Evolutionary conservation across 2,888 invertebrate species (phyloP).

Genomic region (Lithosia quadra): DNA sequence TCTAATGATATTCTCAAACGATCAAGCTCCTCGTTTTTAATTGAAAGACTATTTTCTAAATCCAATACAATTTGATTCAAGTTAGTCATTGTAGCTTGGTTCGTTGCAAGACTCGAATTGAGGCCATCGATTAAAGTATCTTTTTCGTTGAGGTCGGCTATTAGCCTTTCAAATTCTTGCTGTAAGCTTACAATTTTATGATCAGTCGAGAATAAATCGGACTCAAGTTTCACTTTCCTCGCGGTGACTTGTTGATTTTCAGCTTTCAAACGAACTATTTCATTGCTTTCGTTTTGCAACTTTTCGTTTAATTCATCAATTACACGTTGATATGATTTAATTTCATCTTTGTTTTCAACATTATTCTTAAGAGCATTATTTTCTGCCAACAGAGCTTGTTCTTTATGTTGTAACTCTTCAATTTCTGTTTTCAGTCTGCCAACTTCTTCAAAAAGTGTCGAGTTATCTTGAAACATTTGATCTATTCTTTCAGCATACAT

Average conservation of each 20-base stretch:
- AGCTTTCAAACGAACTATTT: conserved; percentile 60
- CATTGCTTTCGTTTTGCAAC: conserved; percentile 59
- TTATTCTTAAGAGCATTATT: conserved; percentile 57
- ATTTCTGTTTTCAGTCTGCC: conserved; percentile 54
- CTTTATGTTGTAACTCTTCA: conserved; percentile 45
- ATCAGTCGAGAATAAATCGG: conserved; percentile 67
- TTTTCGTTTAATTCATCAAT: conserved; percentile 59
- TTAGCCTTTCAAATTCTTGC: conserved; percentile 72
- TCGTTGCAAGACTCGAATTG: conserved; percentile 62
- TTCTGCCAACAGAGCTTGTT: conserved; percentile 54
- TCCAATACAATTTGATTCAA: conserved; percentile 61
- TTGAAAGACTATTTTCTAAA: conserved; percentile 58
- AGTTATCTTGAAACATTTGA: conserved; percentile 56
- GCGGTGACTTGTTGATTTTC: conserved; percentile 65
- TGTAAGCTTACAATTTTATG: conserved; percentile 73
- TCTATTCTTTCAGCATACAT: conserved; percentile 51
- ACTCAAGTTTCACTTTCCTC: conserved; percentile 64
- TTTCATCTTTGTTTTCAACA: conserved; percentile 42
- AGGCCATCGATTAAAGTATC: conserved; percentile 71
- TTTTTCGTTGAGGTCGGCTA: conserved; percentile 76
- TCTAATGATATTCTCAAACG: conserved; percentile 60
- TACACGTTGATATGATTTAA: conserved; percentile 51
- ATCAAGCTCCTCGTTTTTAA: conserved; percentile 70
- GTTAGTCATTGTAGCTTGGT: conserved; percentile 56
- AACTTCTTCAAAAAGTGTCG: conserved; percentile 53